A percentile compares a stretch with the other conserved stretches of the same genome.
Conservation (phyloP, 2,888 invertebrate genomes). For the Andrena haemorrhoa region DNA sequence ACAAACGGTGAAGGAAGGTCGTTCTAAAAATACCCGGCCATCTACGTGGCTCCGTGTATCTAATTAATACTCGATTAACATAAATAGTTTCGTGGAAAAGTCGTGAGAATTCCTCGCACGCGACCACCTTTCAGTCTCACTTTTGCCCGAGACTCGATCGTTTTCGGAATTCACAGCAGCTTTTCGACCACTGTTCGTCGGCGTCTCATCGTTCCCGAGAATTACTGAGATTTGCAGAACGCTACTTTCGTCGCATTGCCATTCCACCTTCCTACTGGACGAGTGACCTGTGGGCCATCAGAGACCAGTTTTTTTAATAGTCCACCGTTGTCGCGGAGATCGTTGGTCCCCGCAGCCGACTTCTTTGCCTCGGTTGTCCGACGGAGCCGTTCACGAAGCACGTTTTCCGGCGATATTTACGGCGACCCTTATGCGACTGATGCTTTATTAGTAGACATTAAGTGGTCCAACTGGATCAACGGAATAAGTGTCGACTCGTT, state of each 20-base stretch:
- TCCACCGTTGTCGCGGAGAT: conserved; percentile 14
- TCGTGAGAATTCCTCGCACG: not conserved
- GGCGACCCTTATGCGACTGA: conserved; percentile 16
- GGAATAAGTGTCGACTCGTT: no score
- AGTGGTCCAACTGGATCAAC: no score
- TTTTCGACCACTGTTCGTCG: not conserved
- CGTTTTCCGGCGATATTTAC: not conserved
- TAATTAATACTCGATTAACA: conserved; percentile 29
- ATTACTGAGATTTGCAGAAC: conserved; percentile 18
- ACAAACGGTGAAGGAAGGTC: conserved; percentile 38
- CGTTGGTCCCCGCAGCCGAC: conserved; percentile 20
- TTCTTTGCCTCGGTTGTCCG: not conserved
- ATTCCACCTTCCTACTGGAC: conserved; percentile 24
- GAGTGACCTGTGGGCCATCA: conserved; percentile 13
- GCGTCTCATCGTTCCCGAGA: not conserved
- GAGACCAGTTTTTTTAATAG: conserved; percentile 33
- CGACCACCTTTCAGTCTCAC: not conserved
- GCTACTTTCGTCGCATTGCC: conserved; percentile 21
- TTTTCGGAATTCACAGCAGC: not conserved
- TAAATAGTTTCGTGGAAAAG: conserved; percentile 18
- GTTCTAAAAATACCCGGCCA: conserved; percentile 41
- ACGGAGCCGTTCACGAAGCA: not conserved
- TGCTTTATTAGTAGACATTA: no score
- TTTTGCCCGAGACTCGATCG: not conserved
- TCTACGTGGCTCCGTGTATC: conserved; percentile 27